These are phyloP conservation scores for Lepidochrysops patricia DNA, from an alignment of 2,888 invertebrate species.

Conservation along the genomic window DNA sequence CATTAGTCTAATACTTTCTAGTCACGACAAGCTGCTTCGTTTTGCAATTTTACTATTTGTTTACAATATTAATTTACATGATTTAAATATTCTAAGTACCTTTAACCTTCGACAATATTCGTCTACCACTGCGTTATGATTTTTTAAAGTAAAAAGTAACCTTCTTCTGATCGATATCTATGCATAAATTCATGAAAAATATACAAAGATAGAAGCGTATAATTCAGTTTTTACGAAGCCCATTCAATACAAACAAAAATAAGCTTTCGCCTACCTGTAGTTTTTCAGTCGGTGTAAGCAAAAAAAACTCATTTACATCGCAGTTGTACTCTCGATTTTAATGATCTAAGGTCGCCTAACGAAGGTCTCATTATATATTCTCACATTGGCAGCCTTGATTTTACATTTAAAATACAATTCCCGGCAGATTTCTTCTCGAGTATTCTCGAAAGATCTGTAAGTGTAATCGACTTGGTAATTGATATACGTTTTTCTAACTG, in stretches of 20 bases:
- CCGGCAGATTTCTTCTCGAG: background rate
- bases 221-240: too few relatives aligned
- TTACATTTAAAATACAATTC: constrained; percentile 11
- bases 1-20: constrained; percentile 1
- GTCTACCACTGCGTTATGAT: too few relatives aligned
- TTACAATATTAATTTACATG: background rate
- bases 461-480: constrained; percentile 36
- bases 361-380: constrained; percentile 11
- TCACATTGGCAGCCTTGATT: constrained; percentile 8
- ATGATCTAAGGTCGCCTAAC: background rate
- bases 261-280: too few relatives aligned
- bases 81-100: too few relatives aligned
- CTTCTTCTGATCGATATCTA: too few relatives aligned
- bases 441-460: constrained; percentile 8
- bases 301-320: background rate
- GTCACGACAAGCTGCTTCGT: constrained; percentile 1
- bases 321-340: background rate
- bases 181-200: too few relatives aligned
- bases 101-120: background rate
- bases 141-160: too few relatives aligned
- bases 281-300: background rate
- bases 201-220: too few relatives aligned
- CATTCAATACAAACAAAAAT: too few relatives aligned
- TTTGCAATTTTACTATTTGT: background rate
- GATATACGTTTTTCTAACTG: constrained; percentile 44